Evolutionary conservation across 2,888 invertebrate genomes (phyloP).

Genomic region (Cephus nigrinus): DNA sequence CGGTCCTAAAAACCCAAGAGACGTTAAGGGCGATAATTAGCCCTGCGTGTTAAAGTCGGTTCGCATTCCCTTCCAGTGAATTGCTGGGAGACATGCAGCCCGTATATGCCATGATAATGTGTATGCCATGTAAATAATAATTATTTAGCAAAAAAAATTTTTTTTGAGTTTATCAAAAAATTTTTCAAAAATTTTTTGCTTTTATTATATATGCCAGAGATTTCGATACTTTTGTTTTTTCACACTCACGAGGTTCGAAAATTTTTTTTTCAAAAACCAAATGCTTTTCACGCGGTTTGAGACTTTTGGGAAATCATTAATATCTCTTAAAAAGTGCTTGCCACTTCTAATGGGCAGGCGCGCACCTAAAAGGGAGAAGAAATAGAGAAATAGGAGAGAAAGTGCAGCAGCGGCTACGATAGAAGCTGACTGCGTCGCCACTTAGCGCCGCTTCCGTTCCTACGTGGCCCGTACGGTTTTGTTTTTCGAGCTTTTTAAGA

Average conservation of each 20-base stretch:
- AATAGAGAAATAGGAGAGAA: slow-evolving; percentile 6
- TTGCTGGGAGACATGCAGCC: neutral
- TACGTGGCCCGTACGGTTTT: slow-evolving; percentile 27
- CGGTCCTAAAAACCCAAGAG: slow-evolving; percentile 40
- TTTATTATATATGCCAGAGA: neutral
- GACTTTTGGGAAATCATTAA: slow-evolving; percentile 58
- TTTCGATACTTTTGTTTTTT: neutral
- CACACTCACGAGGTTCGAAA: neutral
- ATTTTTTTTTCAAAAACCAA: neutral
- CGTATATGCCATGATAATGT: neutral
- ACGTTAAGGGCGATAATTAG: slow-evolving; percentile 22
- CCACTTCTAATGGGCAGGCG: neutral
- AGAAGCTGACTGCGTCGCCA: slow-evolving; percentile 40
- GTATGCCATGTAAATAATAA: neutral
- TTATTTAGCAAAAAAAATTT: neutral
- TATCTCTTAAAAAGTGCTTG: slow-evolving; percentile 40
- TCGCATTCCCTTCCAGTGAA: neutral
- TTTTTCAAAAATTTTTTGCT: neutral
- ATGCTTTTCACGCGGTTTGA: slow-evolving; percentile 27
- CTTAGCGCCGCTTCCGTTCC: slow-evolving; percentile 55
- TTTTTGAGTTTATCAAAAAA: neutral
- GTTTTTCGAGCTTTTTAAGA: slow-evolving; percentile 52
- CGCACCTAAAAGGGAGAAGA: neutral
- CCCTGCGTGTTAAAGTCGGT: slow-evolving; percentile 14
- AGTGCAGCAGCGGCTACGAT: slow-evolving; percentile 11